These are phyloP conservation scores for Heliangelus exortis DNA, from an alignment of 2,797 vertebrate genomes.

Conservation along the genomic window DNA sequence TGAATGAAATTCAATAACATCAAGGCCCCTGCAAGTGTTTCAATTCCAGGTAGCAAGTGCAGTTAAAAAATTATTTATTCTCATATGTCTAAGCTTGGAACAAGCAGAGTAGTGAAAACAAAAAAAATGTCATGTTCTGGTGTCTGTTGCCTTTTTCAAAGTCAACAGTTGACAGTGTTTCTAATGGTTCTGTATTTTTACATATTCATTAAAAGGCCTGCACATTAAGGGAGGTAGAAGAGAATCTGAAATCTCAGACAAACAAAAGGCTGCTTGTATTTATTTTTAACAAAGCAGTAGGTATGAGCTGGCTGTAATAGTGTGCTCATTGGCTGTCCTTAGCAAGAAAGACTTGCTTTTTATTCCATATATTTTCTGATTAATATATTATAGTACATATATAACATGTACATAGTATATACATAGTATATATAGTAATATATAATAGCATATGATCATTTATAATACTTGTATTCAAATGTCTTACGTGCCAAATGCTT, in stretches of 20 bases:
- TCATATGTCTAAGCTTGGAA: neutral
- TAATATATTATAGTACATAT: too few relatives aligned
- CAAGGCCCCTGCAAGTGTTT: neutral
- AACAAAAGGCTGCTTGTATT: neutral
- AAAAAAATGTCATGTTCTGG: accelerated
- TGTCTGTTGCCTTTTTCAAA: neutral
- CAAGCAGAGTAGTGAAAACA: neutral
- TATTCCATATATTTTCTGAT: neutral
- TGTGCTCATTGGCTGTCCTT: neutral
- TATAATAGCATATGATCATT: neutral
- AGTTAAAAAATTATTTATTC: neutral
- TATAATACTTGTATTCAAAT: neutral
- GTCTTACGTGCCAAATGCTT: neutral
- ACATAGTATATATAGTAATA: too few relatives aligned
- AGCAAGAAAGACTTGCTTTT: neutral
- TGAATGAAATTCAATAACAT: neutral
- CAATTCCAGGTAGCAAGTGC: neutral
- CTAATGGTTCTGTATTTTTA: neutral
- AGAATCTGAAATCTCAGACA: neutral
- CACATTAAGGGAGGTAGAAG: too few relatives aligned
- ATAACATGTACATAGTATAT: too few relatives aligned
- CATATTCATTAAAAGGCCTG: neutral
- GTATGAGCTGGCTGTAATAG: too few relatives aligned
- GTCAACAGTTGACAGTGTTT: neutral
- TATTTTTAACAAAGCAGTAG: neutral